phyloP scores from a whole-genome alignment of 1,140 invertebrate species.

The Drosophila auraria region DNA sequence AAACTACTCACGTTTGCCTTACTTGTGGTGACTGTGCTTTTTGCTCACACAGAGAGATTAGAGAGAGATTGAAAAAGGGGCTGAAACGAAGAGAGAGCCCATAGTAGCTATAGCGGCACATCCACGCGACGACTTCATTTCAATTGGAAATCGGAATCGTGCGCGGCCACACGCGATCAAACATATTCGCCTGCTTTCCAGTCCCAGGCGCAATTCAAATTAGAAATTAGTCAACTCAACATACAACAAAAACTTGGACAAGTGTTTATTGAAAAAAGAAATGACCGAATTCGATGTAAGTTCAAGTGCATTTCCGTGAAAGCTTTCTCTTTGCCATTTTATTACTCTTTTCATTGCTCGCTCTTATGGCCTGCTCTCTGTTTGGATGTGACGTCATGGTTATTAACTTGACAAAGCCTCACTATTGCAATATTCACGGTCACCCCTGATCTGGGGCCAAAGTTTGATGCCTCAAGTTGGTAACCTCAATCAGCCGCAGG shows the following conservation, averaged over 20 bases:
- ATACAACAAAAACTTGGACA: constrained; percentile 5
- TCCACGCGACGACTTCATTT: constrained; percentile 71
- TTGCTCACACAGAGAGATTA: constrained; percentile 11
- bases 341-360: not conserved
- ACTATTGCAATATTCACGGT: constrained; percentile 15
- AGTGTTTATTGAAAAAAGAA: constrained; percentile 38
- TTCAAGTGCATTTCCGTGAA: constrained; percentile 16
- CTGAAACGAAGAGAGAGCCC: constrained; percentile 10
- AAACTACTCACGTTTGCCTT: not conserved
- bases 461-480: constrained; percentile 16
- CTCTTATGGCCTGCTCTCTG: constrained; percentile 42
- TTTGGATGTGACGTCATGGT: constrained; percentile 66
- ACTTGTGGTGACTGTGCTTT: constrained; percentile 48
- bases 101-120: constrained; percentile 29
- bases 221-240: constrained; percentile 37
- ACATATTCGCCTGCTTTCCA: constrained; percentile 40
- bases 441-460: constrained; percentile 23
- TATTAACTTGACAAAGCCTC: constrained; percentile 31
- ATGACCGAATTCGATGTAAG: constrained; percentile 75
- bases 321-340: constrained; percentile 5
- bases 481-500: constrained; percentile 38
- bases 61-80: not conserved
- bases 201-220: constrained; percentile 61
- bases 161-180: constrained; percentile 52
- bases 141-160: constrained; percentile 74